Conservation (phyloP, 2,113 vertebrate species). For the Muntiacus reevesi region DNA sequence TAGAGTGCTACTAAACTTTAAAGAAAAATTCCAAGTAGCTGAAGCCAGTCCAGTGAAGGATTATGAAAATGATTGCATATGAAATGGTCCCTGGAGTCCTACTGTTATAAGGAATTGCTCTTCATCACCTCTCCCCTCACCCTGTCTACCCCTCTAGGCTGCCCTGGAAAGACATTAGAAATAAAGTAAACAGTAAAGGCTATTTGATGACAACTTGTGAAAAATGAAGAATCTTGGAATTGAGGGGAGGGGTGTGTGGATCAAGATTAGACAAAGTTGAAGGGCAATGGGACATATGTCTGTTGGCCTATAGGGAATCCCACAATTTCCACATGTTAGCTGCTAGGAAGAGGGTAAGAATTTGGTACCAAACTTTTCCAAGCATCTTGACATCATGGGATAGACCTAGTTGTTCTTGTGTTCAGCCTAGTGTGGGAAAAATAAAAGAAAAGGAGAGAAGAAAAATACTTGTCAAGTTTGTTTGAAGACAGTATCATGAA, state of each 20-base stretch:
- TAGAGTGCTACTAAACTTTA: not conserved
- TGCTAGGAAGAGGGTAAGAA: not conserved
- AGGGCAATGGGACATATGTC: not conserved
- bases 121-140: not conserved
- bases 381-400: not conserved
- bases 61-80: not conserved
- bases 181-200: constrained; percentile 17
- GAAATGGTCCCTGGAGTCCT: not conserved
- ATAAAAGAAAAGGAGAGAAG: not conserved
- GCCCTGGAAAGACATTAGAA: not conserved
- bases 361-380: not conserved
- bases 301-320: not conserved
- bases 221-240: not conserved
- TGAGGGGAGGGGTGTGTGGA: not conserved
- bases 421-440: not conserved
- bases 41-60: constrained; percentile 17
- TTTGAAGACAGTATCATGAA: not conserved
- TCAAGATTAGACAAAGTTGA: not conserved
- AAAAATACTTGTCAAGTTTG: not conserved
- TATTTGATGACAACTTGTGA: constrained; percentile 19
- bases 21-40: constrained; percentile 10
- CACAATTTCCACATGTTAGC: not conserved
- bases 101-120: not conserved
- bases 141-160: not conserved
- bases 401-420: not conserved